phyloP scores from a whole-genome alignment of 1,140 invertebrate species.

The Laodelphax striatellus region DNA sequence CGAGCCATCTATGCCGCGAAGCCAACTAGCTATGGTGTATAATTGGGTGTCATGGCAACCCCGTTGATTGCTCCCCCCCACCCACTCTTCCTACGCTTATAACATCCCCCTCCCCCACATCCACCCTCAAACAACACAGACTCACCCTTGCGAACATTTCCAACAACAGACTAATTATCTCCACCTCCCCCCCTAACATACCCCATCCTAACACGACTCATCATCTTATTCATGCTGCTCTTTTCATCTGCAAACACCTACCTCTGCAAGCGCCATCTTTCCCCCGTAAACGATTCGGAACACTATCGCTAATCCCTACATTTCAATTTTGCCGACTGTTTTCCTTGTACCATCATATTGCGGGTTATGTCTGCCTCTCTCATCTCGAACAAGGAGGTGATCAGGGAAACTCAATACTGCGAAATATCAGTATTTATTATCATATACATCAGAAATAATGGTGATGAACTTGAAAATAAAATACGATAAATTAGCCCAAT shows the following conservation, averaged over 20 bases:
- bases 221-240: neutral
- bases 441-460: no score
- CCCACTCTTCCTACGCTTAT: neutral
- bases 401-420: no score
- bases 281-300: no score
- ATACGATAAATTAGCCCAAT: no score
- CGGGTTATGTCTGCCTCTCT: no score
- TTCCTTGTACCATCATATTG: no score
- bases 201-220: neutral
- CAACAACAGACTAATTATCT: neutral
- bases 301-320: no score
- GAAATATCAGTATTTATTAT: no score
- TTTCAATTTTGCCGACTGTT: no score
- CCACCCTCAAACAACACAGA: neutral
- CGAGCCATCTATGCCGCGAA: neutral
- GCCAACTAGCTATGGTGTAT: neutral
- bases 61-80: neutral
- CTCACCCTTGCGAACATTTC: neutral
- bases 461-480: no score
- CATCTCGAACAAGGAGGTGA: no score
- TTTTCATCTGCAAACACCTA: neutral
- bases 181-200: neutral
- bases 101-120: neutral
- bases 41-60: slow-evolving; percentile 2
- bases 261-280: neutral